Evolutionary conservation across 2,888 invertebrate genomes (phyloP).

Genomic region (Dione vanillae): DNA sequence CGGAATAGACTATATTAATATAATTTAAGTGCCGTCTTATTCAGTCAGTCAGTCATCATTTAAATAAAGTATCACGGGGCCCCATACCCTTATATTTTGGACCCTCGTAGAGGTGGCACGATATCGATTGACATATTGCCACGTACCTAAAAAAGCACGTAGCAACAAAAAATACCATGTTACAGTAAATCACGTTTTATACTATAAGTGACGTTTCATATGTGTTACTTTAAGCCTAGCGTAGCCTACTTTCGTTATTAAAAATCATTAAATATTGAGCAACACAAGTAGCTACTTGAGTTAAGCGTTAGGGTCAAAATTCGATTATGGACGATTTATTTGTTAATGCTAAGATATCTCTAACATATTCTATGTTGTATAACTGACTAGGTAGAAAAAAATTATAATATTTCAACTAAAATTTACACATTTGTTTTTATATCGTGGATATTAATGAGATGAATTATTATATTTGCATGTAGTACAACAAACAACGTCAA

Average conservation of each 20-base stretch:
- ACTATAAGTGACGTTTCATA: background rate
- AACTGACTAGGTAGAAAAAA: background rate
- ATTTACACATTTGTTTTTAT: background rate
- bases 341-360: background rate
- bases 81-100: too few relatives aligned
- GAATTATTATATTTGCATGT: background rate
- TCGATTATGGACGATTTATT: slow-evolving; percentile 6
- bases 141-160: background rate
- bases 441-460: background rate
- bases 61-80: too few relatives aligned
- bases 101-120: too few relatives aligned
- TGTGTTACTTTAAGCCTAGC: background rate
- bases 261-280: slow-evolving; percentile 5
- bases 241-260: background rate
- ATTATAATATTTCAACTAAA: background rate
- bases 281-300: background rate
- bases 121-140: too few relatives aligned
- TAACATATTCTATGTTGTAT: background rate
- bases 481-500: background rate
- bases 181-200: background rate
- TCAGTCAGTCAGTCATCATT: too few relatives aligned
- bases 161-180: background rate
- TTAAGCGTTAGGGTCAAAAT: background rate
- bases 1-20: too few relatives aligned
- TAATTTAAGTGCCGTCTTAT: too few relatives aligned